Base-by-base conservation (phyloP, 2,797 vertebrate genomes). In the Sebastes matsubarae region DNA sequence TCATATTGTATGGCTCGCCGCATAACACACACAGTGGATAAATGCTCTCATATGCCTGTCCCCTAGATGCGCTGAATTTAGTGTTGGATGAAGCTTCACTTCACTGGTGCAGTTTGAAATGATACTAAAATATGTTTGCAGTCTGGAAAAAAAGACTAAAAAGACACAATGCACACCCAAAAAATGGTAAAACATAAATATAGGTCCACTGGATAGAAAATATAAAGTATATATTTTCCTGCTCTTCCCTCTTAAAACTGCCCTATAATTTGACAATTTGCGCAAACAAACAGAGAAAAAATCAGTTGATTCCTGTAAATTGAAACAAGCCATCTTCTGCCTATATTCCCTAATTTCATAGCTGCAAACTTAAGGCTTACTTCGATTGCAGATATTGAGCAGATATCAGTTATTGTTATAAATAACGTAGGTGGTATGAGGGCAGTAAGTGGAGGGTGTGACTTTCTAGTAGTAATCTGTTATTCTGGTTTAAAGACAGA, bases 401-500 rank as follows among this genome's bases (percentile, higher is more conserved):
- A 79, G 34, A 81, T 78, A 57, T 72, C 46, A 70, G 8, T 73
- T 11, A 63, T 79, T 59, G 46, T 34, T 65, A 66, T 46, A 46
- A 66, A 29, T 61, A 69, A 78, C 63, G 10, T 25, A 52, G 20
- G 3, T 34, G 6, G 46, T 22, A 30, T 54, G 22, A 65, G 38
- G 34, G 46, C 60, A 61, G 67, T 72, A 25, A 55, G 24, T 34
- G 54, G 13, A 20, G 57, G 46, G 57, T 60, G 60, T 70, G 54
- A 66, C 72, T 82, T 81, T 72, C 64, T 75, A 57, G 46, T 64
- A 58, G 66, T 78, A 91, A 91, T 88, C 73, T 88, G 71, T 75
- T 77, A 92, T 89, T 91, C 80, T 79, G 68, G n/a, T 89, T 88
- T 80, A 87, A 92, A 87, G 72, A 87, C 60, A 77, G 63, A 81